These are phyloP conservation scores for Neosilurus mollespiculum DNA, from an alignment of 2,797 vertebrate genomes.

Conservation along the genomic window DNA sequence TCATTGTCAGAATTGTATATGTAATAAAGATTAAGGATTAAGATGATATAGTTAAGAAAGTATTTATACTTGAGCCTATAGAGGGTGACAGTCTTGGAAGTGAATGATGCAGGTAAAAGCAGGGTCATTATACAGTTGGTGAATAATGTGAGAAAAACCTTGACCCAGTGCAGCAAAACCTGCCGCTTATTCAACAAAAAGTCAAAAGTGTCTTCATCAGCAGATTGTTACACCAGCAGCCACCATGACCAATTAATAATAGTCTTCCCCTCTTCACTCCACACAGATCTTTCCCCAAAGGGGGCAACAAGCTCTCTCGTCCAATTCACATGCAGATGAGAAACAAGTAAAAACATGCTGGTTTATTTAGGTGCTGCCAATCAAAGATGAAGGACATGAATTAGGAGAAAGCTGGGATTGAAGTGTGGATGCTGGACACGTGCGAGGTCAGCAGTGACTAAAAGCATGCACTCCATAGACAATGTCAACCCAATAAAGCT, in stretches of 20 bases:
- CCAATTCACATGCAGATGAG: constrained; percentile 56
- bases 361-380: constrained; percentile 55
- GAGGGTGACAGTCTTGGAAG: constrained; percentile 41
- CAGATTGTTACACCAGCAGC: constrained; percentile 76
- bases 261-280: constrained; percentile 66
- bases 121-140: constrained; percentile 54
- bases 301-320: constrained; percentile 49
- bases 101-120: constrained; percentile 43
- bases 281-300: constrained; percentile 7
- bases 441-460: constrained; percentile 62
- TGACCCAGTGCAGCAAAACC: constrained; percentile 65
- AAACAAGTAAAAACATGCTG: constrained; percentile 55
- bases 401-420: constrained; percentile 51
- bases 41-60: background rate
- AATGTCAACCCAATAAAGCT: constrained; percentile 84
- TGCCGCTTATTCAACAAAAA: constrained; percentile 71
- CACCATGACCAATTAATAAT: constrained; percentile 78
- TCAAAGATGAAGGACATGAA: constrained; percentile 52
- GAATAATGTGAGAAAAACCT: constrained; percentile 60
- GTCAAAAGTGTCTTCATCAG: constrained; percentile 74
- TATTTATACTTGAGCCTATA: constrained; percentile 34
- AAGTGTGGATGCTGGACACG: constrained; percentile 44
- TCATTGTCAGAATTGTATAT: background rate
- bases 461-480: constrained; percentile 65
- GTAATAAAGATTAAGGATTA: constrained; percentile 1